These are phyloP conservation scores for Drosophila seclusa DNA, from an alignment of 2,888 invertebrate species.

Conservation along the genomic window DNA sequence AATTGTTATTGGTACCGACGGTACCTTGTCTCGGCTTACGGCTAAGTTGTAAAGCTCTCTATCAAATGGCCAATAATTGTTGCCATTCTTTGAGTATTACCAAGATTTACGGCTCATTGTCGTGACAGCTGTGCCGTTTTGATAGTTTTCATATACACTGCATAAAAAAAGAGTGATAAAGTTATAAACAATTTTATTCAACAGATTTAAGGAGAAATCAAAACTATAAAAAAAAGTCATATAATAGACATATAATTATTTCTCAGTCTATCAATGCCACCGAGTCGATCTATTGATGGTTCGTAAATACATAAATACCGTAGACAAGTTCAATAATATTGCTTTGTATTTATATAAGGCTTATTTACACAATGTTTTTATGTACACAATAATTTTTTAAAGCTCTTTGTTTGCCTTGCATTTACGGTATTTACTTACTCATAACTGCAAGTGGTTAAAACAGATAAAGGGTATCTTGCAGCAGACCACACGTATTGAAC, in stretches of 20 bases:
- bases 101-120: conserved; percentile 44
- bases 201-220: not conserved
- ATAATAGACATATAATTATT: not conserved
- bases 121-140: conserved; percentile 30
- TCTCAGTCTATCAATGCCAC: not conserved
- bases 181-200: not conserved
- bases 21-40: conserved; percentile 1
- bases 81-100: conserved; percentile 31
- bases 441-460: not conserved
- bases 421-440: not conserved
- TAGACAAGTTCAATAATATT: not conserved
- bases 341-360: too few species aligned
- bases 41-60: conserved; percentile 16
- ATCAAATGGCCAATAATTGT: conserved; percentile 67
- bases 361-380: too few species aligned
- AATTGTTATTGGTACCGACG: conserved; percentile 23
- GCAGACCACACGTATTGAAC: not conserved
- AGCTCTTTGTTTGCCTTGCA: too few species aligned
- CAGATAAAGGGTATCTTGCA: conserved; percentile 7
- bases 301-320: not conserved
- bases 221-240: not conserved
- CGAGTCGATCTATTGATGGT: not conserved
- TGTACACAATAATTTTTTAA: too few species aligned
- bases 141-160: conserved; percentile 3
- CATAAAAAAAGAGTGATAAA: not conserved